Percentiles rank a stretch among this genome's conserved stretches.
Evolutionary conservation across 2,888 invertebrate species (phyloP).

Genomic region (Cryptocephalus moraei): DNA sequence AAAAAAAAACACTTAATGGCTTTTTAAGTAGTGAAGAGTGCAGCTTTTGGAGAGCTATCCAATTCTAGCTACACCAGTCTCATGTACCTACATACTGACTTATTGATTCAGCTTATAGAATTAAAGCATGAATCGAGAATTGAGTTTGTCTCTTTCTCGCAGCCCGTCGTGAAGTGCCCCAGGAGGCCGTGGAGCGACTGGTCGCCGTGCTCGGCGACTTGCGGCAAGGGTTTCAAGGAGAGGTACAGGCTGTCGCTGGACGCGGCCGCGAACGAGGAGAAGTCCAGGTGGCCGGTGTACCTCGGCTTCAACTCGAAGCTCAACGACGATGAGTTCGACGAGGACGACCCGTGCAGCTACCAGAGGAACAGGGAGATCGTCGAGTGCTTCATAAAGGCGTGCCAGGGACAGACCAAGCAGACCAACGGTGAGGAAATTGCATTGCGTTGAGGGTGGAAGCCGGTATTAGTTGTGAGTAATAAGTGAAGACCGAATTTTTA

Average conservation of each 20-base stretch:
- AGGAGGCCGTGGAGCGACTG: conserved; percentile 68
- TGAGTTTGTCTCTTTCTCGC: too few relatives aligned
- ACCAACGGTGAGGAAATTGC: conserved; percentile 14
- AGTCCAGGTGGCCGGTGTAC: conserved; percentile 21
- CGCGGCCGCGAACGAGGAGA: conserved; percentile 8
- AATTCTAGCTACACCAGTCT: too few relatives aligned
- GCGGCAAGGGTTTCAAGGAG: conserved; percentile 62
- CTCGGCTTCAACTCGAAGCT: conserved; percentile 19
- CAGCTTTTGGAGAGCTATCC: too few relatives aligned
- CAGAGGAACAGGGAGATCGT: conserved; percentile 43
- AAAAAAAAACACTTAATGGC: too few relatives aligned
- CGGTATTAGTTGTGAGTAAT: background rate
- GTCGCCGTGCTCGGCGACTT: conserved; percentile 70
- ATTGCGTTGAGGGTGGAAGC: background rate
- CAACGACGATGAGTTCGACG: conserved; percentile 29
- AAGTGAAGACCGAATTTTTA: too few relatives aligned
- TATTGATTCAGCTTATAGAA: too few relatives aligned
- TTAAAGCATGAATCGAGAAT: too few relatives aligned
- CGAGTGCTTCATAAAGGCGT: conserved; percentile 32
- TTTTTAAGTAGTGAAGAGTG: too few relatives aligned
- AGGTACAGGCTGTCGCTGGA: conserved; percentile 43
- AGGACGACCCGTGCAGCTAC: conserved; percentile 37
- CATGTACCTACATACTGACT: too few relatives aligned
- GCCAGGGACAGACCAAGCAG: conserved; percentile 15
- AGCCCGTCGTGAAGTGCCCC: conserved; percentile 40